Percentiles rank a stretch among this genome's conserved stretches.
Evolutionary conservation across 2,113 vertebrate genomes (phyloP).

Genomic region (Lagopus leucura): DNA sequence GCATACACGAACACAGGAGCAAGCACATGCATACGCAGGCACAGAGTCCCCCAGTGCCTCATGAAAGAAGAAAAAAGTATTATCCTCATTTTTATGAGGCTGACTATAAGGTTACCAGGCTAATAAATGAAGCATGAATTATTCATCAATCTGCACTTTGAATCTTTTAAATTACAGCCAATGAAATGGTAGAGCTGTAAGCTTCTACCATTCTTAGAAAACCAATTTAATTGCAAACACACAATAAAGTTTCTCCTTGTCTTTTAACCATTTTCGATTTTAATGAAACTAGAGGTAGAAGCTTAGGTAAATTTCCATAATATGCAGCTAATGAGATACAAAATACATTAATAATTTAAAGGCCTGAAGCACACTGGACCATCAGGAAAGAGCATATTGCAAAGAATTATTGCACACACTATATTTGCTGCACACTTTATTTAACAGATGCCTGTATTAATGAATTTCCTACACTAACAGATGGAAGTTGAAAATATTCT

Average conservation of each 20-base stretch:
- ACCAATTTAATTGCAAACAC: constrained; percentile 46
- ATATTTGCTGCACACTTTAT: constrained; percentile 9
- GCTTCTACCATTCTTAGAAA: constrained; percentile 42
- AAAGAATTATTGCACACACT: not conserved
- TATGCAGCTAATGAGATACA: constrained; percentile 43
- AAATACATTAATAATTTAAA: constrained; percentile 69
- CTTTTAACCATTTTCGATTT: constrained; percentile 67
- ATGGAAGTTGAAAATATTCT: not conserved
- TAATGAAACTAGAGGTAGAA: constrained; percentile 46
- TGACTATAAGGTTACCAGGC: constrained; percentile 64
- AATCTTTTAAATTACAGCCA: constrained; percentile 69
- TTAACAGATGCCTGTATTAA: constrained; percentile 20
- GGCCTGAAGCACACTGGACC: not conserved
- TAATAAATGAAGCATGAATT: constrained; percentile 79
- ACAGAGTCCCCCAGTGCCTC: not conserved
- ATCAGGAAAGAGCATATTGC: not conserved
- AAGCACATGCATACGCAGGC: not conserved
- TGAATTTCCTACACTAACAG: not conserved
- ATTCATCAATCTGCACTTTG: constrained; percentile 61
- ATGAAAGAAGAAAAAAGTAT: constrained; percentile 40
- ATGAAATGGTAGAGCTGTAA: constrained; percentile 49
- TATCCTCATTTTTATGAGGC: constrained; percentile 73
- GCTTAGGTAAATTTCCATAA: constrained; percentile 57
- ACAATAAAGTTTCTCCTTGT: not conserved
- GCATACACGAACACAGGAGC: not conserved